Base-by-base conservation (phyloP, 2,888 invertebrate genomes). In the Amblyjoppa proteus region DNA sequence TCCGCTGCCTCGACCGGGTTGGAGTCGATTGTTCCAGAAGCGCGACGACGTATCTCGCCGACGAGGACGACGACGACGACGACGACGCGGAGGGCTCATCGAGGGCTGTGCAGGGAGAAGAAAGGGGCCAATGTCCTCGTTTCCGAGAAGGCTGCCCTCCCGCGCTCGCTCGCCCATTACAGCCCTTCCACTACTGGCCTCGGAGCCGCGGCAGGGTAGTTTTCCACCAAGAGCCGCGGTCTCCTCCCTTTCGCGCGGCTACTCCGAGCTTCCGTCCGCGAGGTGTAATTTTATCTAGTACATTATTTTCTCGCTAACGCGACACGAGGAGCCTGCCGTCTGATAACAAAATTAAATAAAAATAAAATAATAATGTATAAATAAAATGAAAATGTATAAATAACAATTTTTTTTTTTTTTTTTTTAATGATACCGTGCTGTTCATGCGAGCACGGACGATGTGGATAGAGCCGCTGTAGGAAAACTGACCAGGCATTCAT, bases 1-100 rank as follows among this genome's bases (percentile, higher is more conserved):
- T 83, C 79, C 70, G 78, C 79, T 71, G 85, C 83, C 73, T 89
- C 91, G 87, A 81, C 81, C 16, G 61, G 61, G 61, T 31, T 3
- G 28, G 56, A 84, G 89, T 88, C 90, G 92, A 92, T 92, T 92
- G 92, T 92, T 91, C 92, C 87, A 91, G 90, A 91, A 90, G 90
- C 88, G 91, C 90, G 90, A 90, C 91, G 90, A 85, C 86, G 86
- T 87, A 83, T 86, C 83, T 86, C 81, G 76, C 61, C 78, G 66
- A 68, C 71, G 53, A 31, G 73, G 49, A 71, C 78, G 80, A 74
- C 64, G 79, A 58, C 81, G 84, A 83, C 84, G 58, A 81, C 74
- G 83, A 41, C 61, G 53, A 51, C 66, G 61, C 41, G 70, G 58
- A 34, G 71, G n/a, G n/a, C 61, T 34, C 61, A 58, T 61, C 51